phyloP scores from a whole-genome alignment of 2,113 vertebrate genomes.

The Phycodurus eques region DNA sequence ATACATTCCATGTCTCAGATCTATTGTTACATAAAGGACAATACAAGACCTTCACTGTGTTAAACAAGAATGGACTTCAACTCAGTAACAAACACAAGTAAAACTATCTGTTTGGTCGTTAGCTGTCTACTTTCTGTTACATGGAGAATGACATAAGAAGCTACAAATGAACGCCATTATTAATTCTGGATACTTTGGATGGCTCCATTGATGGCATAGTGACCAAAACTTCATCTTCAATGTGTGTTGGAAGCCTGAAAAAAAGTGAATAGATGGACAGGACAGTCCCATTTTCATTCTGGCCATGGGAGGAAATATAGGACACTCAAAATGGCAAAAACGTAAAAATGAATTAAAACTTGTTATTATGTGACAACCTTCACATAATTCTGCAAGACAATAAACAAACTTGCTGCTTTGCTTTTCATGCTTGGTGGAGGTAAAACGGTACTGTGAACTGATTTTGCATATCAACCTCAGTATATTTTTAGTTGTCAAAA shows the following conservation, averaged over 20 bases:
- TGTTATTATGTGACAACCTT: not conserved
- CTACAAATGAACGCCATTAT: not conserved
- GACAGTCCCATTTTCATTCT: not conserved
- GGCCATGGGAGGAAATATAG: not conserved
- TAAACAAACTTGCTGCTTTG: not conserved
- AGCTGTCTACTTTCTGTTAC: not conserved
- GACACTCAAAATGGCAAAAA: not conserved
- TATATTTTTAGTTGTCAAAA: constrained; percentile 55
- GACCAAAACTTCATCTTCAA: not conserved
- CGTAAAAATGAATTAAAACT: not conserved
- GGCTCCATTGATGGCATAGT: not conserved
- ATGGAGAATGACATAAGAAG: not conserved
- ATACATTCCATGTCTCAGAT: constrained; percentile 6
- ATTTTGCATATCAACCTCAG: constrained; percentile 38
- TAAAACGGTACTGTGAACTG: not conserved
- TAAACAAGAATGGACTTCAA: not conserved
- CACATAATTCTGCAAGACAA: not conserved
- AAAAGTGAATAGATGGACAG: no score
- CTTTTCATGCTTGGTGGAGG: not conserved
- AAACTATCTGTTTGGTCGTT: not conserved
- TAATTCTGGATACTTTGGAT: not conserved
- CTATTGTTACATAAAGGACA: constrained; percentile 6
- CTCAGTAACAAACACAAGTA: no score
- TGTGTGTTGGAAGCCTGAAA: not conserved
- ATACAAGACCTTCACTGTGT: not conserved